Base-by-base conservation (phyloP, 1,140 invertebrate species). In the Sycophila sp. region DNA sequence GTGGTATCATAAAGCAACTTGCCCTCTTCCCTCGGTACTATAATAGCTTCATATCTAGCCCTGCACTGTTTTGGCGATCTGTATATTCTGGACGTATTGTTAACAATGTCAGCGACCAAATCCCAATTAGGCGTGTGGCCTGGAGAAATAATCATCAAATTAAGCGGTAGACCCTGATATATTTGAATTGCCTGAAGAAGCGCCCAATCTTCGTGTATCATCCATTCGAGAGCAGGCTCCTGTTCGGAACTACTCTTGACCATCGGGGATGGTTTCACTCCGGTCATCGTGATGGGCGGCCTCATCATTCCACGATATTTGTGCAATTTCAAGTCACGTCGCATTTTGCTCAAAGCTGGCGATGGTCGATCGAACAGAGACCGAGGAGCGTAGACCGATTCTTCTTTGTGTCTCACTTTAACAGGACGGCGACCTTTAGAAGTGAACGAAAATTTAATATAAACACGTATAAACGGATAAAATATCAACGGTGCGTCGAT, bases 121-220 rank as follows among this genome's bases (percentile, higher is more conserved):
- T 98, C 97, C 96, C 96, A 98, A 86, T 98, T 98, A 3, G 95
- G 92, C 7, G 92, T 94, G 75, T 96, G 95, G 1, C 92, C 95
- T 0, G 94, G 93, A 13, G 91, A 93, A 0, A 94, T 79, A 0
- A 94, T 88, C 64, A 92, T 88, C 17, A 96, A 85, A 84, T 93
- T 96, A 24, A 95, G 79, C 1, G 94, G 93, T 47, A 97, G 80
- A 34, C 95, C 93, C 86, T 96, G 93, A 63, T 95, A 89, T 38
- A 91, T 89, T 76, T 94, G 92, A 6, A 98, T 89, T 1, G 95
- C 92, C 88, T 97, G 89, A n/a, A 97, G 83, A 8, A 98, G 86
- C 15, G 92, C 89, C 89, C 93, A 94, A 81, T 98, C 97, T 83
- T 98, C 96, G 77, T 94, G 91, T 26, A 96, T 91, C 24, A 92